Evolutionary conservation across 2,113 vertebrate genomes (phyloP), one percentile per base, ranked within the genome.

Genomic region (Electrona antarctica): DNA sequence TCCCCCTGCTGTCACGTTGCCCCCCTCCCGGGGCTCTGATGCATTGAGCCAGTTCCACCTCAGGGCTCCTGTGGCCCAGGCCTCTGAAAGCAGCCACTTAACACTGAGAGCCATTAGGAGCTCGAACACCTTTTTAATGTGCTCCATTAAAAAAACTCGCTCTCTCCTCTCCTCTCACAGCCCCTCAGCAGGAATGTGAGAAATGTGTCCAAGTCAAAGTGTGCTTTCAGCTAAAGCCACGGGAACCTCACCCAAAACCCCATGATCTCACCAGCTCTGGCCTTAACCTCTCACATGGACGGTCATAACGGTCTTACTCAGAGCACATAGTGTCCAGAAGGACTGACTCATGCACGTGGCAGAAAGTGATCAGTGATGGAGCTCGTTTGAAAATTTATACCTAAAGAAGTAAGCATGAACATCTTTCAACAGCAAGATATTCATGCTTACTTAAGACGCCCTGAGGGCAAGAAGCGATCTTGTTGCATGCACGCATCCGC

Each of bases 21-120:
- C 50, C 57, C 69, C 33, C 33, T 67, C 28, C 55, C 41, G 56
- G 45, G 71, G 47, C 67, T 75, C 41, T 61, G 60, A 67, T 80
- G 50, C 70, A 52, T 55, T 56, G 60, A 80, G 64, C 54, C 10
- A 10, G 61, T 76, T 80, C 68, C 60, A 74, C 74, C 70, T 69
- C 66, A 58, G 72, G 74, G 62, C 60, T 82, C 46, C 64, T 77
- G 67, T 33, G 65, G 65, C 64, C 57, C 60, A 50, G 67, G 60
- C 64, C 66, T 87, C 71, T 86, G 76, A 87, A 82, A 85, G 69
- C 70, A 76, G 62, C 73, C 75, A 76, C 79, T 87, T 81, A 84
- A 79, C 76, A 80, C 63, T 60, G 65, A 72, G 55, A 81, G 69
- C 74, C 66, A 87, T 85, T 78, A 87, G 60, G 55, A 85, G 56